Percentiles rank a stretch among this genome's conserved stretches.
These are phyloP conservation scores for Nephrocerus scutellatus DNA, from an alignment of 2,888 invertebrate species.

Conservation along the genomic window DNA sequence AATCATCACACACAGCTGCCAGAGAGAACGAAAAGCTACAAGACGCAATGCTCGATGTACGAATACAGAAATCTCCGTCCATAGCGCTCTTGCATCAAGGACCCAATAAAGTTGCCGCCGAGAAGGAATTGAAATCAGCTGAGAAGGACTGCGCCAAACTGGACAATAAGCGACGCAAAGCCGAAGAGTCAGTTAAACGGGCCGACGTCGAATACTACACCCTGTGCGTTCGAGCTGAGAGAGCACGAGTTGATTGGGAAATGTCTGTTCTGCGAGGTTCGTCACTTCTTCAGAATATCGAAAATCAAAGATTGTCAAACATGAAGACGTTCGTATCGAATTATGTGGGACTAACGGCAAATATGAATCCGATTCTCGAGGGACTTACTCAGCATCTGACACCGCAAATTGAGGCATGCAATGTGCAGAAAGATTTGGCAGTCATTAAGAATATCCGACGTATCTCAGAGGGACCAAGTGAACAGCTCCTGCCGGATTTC, in stretches of 20 bases:
- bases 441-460: constrained; percentile 45
- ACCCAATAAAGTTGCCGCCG: constrained; percentile 40
- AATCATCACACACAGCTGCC: constrained; percentile 77
- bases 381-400: constrained; percentile 51
- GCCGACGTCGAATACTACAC: constrained; percentile 92
- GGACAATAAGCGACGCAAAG: constrained; percentile 81
- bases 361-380: constrained; percentile 71
- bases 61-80: constrained; percentile 48
- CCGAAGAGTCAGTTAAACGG: constrained; percentile 83
- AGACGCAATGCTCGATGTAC: constrained; percentile 61
- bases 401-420: constrained; percentile 43
- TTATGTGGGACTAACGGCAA: constrained; percentile 58
- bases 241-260: constrained; percentile 87
- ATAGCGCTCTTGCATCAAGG: constrained; percentile 45
- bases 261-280: constrained; percentile 80
- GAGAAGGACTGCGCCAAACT: constrained; percentile 67
- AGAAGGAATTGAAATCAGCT: constrained; percentile 49
- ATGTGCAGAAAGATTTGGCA: constrained; percentile 45
- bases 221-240: constrained; percentile 81
- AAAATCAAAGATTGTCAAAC: constrained; percentile 80
- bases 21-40: constrained; percentile 88
- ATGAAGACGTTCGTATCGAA: constrained; percentile 65
- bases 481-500: constrained; percentile 87
- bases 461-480: constrained; percentile 55
- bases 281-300: constrained; percentile 77